Evolutionary conservation across 1,140 invertebrate species (phyloP), one percentile per base, ranked within the genome.

Genomic region (Drosophila parabipectinata): DNA sequence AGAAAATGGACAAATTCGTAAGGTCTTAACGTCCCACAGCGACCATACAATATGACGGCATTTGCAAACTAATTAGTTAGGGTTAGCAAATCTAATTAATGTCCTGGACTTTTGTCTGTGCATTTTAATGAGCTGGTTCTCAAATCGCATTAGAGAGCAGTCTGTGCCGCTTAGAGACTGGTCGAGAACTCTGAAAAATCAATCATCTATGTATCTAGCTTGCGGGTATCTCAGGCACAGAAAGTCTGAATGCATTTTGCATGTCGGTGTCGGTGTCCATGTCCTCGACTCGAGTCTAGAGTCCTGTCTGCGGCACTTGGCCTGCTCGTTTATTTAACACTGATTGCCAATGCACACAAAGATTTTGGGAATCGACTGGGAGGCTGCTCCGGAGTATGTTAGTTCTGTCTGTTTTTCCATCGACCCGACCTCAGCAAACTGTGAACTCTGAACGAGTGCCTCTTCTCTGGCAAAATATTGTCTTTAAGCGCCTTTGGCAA

Each of bases 261-360:
- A 85, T 74, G 75, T 72, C 53, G n/a, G 6, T 15, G 55, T 73
- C 77, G n/a, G 14, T 15, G 55, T 73, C 77, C 77, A 64, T 76
- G 50, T 72, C 51, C 18, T 21, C 59, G 24, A 14, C 12, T 21
- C n/a, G 18, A 26, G 44, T 53, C 37, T 21, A n/a, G 18, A 26
- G 44, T 53, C 37, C 34, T n/a, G 32, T 39, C 50, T 32, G 47
- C 50, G 48, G 52, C 57, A 57, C 48, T 81, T 45, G 47, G 61
- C 47, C 81, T 72, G 62, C 66, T 87, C 81, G 82, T 85, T 85
- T 85, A 87, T 81, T 87, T 87, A 85, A 87, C 81, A 85, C 81
- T 85, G 81, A 85, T 85, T 85, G 82, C 82, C 78, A 82, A 85
- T 87, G 82, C 78, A 85, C 69, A 85, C 82, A 78, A 64, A 80